phyloP scores from a whole-genome alignment of 2,797 vertebrate species.

The Pseudochirops cupreus region DNA sequence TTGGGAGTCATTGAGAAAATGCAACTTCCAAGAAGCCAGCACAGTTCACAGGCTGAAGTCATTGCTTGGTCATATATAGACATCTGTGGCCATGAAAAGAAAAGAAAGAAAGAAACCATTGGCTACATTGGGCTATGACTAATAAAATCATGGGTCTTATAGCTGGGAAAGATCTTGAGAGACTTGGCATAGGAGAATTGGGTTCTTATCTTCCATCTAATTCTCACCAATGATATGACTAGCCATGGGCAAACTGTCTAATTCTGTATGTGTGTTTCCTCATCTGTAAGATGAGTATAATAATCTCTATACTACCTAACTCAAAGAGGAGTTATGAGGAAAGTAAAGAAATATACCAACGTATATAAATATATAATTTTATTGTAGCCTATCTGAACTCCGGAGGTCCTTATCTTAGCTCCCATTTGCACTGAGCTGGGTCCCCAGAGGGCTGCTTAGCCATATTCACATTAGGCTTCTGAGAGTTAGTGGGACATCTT shows the following conservation, averaged over 20 bases:
- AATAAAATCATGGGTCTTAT: not conserved
- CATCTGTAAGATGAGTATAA: not conserved
- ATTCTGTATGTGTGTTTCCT: not conserved
- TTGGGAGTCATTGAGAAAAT: not conserved
- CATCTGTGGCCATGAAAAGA: not conserved
- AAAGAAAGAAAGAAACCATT: not conserved
- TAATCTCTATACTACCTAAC: not conserved
- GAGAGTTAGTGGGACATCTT: not conserved
- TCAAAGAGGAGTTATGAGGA: not conserved
- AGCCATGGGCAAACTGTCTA: not conserved
- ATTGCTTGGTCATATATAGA: not conserved
- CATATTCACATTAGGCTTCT: not conserved
- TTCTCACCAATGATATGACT: not conserved
- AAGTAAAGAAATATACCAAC: not conserved
- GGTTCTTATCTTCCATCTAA: not conserved
- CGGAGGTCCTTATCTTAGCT: not conserved
- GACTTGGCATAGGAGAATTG: not conserved
- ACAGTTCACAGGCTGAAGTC: not conserved
- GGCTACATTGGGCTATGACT: not conserved
- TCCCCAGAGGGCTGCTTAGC: not conserved
- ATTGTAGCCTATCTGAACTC: not conserved
- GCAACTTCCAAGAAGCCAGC: not conserved
- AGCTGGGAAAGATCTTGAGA: not conserved
- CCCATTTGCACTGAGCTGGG: not conserved
- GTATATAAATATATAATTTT: not conserved